A percentile compares a stretch with the other conserved stretches of the same genome.
phyloP scores from a whole-genome alignment of 2,888 invertebrate genomes.

The Habroteleia sp. region DNA sequence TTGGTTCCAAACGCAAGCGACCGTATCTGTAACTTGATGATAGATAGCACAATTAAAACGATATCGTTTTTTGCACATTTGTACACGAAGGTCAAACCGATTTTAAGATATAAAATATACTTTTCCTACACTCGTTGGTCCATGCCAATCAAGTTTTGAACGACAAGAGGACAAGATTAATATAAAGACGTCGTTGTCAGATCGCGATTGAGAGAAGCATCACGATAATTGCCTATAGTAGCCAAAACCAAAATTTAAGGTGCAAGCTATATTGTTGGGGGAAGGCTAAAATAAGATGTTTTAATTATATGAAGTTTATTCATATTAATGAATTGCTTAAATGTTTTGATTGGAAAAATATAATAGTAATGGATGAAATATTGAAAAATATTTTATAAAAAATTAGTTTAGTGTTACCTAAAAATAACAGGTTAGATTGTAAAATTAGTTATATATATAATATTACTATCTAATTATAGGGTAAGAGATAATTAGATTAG shows the following conservation, averaged over 20 bases:
- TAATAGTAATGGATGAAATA: too few species aligned
- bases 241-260: neutral
- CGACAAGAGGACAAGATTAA: conserved; percentile 8
- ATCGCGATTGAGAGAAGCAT: conserved; percentile 8
- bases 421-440: too few species aligned
- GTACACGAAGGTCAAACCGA: conserved; percentile 65
- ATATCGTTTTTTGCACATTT: conserved; percentile 76
- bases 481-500: too few species aligned
- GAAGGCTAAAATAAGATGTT: too few species aligned
- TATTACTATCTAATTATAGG: too few species aligned
- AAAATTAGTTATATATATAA: too few species aligned
- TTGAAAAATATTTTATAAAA: too few species aligned
- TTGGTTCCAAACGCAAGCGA: conserved; percentile 27
- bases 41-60: conserved; percentile 65
- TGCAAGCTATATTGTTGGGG: too few species aligned
- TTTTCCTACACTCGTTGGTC: conserved; percentile 40
- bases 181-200: conserved; percentile 18
- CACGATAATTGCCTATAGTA: conserved; percentile 23
- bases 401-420: too few species aligned
- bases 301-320: too few species aligned
- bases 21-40: conserved; percentile 44
- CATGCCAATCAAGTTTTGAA: conserved; percentile 7
- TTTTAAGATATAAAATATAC: conserved; percentile 42
- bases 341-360: too few species aligned
- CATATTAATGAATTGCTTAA: too few species aligned